Percentiles rank a stretch among this genome's conserved stretches.
phyloP scores from a whole-genome alignment of 2,797 vertebrate genomes.

The Novumbra hubbsi region DNA sequence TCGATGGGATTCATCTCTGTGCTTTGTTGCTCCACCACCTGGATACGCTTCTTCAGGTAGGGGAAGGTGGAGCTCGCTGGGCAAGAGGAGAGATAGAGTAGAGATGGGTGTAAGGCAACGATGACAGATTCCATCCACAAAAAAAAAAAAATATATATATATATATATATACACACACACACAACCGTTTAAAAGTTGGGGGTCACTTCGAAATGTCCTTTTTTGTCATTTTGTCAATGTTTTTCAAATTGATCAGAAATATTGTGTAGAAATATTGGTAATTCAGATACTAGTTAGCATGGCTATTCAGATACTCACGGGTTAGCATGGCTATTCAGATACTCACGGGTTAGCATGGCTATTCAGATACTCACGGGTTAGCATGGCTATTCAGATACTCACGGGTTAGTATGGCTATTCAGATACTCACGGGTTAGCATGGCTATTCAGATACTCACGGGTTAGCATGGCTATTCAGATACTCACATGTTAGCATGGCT shows the following conservation, averaged over 20 bases:
- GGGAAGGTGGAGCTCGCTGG: conserved; percentile 92
- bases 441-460: conserved; percentile 72
- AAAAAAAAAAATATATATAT: too few species aligned
- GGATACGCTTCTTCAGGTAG: conserved; percentile 96
- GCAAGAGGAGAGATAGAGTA: conserved; percentile 3
- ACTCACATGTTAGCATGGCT: conserved; percentile 88
- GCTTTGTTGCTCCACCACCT: conserved; percentile 92
- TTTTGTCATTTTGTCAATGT: too few species aligned
- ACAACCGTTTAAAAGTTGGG: too few species aligned
- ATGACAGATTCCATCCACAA: too few species aligned
- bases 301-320: conserved; percentile 67
- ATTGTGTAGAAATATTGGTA: too few species aligned
- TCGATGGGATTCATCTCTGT: conserved; percentile 97
- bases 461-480: conserved; percentile 79
- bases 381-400: too few species aligned
- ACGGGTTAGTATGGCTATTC: too few species aligned
- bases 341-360: conserved; percentile 87
- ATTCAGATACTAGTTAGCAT: too few species aligned
- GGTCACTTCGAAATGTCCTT: too few species aligned
- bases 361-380: conserved; percentile 80
- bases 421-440: conserved; percentile 85
- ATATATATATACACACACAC: too few species aligned
- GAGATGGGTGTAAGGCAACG: not conserved
- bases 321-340: conserved; percentile 79
- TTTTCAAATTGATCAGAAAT: too few species aligned